Base-by-base conservation (phyloP, 2,888 invertebrate genomes). In the Tipula vernalis region DNA sequence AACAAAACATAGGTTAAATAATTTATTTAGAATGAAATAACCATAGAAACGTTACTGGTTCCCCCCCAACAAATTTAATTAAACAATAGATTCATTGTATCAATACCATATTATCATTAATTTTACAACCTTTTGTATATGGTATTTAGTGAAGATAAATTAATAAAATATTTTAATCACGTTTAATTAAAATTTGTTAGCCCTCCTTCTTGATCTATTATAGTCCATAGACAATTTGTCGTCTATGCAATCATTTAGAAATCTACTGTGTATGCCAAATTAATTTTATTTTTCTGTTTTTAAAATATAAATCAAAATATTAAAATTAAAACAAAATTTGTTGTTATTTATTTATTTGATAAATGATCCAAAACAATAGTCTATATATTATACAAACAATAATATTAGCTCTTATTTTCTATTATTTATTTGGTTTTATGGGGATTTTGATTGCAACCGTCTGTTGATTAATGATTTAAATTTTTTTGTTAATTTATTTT, bases 1-100 rank as follows among this genome's bases (percentile, higher is more conserved):
- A 71, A 28, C 71, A 71, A 71, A 71, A 28, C 10, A 71, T 15
- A 51, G 15, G 51, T 51, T 51, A 51, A 51, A 51, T 51, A 51
- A 51, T 51, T 51, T 51, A 51, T 51, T 51, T 51, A 18, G 51
- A 39, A 3, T 51, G 51, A 28, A 71, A 28, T 71, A 71, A 10
- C 28, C 71, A 71, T 71, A 28, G 71, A 71, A 71, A 71, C 71
- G 15, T 51, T 51, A 15, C 44, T 28, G 28, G 28, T 71, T 71
- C 28, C 71, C 51, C 71, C 71, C 10, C 18, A 28, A 71, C 10
- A 71, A 28, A 71, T 71, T 71, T 71, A 71, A 71, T 71, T 71
- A 71, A 71, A 71, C 71, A 71, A 71, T 71, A 71, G 71, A 71
- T 71, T 71, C 71, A 71, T 71, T 71, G 71, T 71, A 71, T 71